A percentile compares a stretch with the other conserved stretches of the same genome.
Evolutionary conservation across 2,797 vertebrate genomes (phyloP).

Genomic region (Sylvilagus floridanus): DNA sequence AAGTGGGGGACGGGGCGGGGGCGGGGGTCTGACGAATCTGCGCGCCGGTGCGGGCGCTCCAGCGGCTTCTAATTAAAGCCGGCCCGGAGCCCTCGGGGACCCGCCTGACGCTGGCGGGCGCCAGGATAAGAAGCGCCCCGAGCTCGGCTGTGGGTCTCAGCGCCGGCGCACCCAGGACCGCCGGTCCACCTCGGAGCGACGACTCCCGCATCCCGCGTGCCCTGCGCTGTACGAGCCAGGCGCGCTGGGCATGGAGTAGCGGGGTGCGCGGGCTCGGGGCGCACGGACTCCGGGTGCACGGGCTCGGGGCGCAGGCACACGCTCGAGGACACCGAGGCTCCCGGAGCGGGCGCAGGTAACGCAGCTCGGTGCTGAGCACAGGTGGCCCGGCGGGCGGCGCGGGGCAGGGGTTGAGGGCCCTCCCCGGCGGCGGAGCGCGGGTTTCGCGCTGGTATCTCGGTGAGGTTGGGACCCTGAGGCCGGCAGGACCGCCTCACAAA

Average conservation of each 20-base stretch:
- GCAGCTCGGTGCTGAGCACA: neutral
- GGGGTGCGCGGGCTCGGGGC: constrained; percentile 43
- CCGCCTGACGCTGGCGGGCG: constrained; percentile 87
- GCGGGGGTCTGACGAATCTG: constrained; percentile 66
- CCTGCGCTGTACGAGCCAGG: constrained; percentile 84
- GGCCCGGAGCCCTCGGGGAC: constrained; percentile 87
- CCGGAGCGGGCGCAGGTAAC: constrained; percentile 72
- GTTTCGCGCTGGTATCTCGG: neutral
- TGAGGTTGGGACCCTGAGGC: neutral
- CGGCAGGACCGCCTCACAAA: too few relatives aligned
- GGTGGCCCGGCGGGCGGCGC: neutral
- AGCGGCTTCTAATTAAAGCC: constrained; percentile 88
- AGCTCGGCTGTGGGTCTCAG: constrained; percentile 53
- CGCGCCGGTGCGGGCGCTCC: constrained; percentile 87
- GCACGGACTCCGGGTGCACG: neutral
- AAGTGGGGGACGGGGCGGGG: neutral
- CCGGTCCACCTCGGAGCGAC: constrained; percentile 60
- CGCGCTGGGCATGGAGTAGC: constrained; percentile 74
- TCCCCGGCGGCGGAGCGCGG: neutral
- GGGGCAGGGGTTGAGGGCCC: neutral
- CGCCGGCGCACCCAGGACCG: constrained; percentile 76
- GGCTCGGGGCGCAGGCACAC: neutral
- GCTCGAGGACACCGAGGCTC: neutral
- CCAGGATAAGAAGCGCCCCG: constrained; percentile 88
- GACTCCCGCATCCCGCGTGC: constrained; percentile 62